These are phyloP conservation scores for Felis chaus DNA, from an alignment of 2,113 vertebrate species.

Conservation along the genomic window DNA sequence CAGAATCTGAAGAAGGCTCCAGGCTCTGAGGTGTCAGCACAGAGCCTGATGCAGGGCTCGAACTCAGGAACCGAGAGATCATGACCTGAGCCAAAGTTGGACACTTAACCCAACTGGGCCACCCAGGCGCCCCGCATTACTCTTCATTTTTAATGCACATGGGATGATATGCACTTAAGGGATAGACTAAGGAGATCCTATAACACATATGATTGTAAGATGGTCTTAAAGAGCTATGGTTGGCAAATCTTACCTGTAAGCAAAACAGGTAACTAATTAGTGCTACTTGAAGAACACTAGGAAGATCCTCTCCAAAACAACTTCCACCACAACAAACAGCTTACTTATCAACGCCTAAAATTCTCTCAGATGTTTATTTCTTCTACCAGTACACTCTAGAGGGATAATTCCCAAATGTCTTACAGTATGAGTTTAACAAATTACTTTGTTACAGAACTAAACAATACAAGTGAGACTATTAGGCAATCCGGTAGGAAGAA, in stretches of 20 bases:
- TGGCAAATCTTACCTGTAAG: neutral
- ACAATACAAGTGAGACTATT: neutral
- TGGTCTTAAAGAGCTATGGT: neutral
- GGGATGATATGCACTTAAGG: neutral
- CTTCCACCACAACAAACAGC: neutral
- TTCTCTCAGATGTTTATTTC: neutral
- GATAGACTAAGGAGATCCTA: neutral
- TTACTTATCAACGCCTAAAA: neutral
- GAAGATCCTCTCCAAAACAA: neutral
- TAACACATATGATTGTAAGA: neutral
- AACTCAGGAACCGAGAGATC: too few species aligned
- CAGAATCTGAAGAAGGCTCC: too few species aligned
- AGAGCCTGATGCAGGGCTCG: too few species aligned
- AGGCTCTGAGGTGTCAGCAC: too few species aligned
- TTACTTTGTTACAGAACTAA: slow-evolving; percentile 20
- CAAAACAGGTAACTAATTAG: slow-evolving; percentile 16
- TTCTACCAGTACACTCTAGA: neutral
- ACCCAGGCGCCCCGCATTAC: too few species aligned
- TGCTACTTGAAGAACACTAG: slow-evolving; percentile 6
- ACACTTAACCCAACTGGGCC: too few species aligned
- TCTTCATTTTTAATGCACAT: slow-evolving; percentile 25
- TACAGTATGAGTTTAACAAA: neutral
- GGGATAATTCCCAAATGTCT: neutral
- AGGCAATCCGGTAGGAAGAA: neutral
- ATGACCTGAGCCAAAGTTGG: too few species aligned